Evolutionary conservation across 2,888 invertebrate species (phyloP).

Genomic region (Thymelicus sylvestris): DNA sequence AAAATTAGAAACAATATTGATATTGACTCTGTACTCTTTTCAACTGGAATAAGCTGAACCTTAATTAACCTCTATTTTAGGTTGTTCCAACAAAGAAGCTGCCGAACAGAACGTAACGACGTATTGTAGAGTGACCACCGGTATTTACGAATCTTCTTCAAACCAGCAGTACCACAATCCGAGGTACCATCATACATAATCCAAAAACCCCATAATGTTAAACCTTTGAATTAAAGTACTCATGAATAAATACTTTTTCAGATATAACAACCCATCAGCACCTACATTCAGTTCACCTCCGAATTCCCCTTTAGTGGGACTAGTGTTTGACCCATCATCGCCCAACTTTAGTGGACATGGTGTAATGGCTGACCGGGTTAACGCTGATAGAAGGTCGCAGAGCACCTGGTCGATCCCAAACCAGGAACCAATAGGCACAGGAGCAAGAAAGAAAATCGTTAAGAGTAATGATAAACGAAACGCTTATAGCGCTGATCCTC

Average conservation of each 20-base stretch:
- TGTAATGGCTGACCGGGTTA: slow-evolving; percentile 66
- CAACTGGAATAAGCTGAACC: too few species aligned
- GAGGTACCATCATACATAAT: slow-evolving; percentile 52
- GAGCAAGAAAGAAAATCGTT: slow-evolving; percentile 78
- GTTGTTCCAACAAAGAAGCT: slow-evolving; percentile 69
- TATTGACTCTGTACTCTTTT: too few species aligned
- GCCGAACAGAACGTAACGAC: slow-evolving; percentile 70
- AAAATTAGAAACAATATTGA: too few species aligned
- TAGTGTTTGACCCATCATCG: slow-evolving; percentile 75
- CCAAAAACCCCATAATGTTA: neutral
- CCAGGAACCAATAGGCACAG: slow-evolving; percentile 80
- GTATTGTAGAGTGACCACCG: slow-evolving; percentile 71
- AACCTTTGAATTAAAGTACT: neutral
- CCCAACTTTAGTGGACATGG: slow-evolving; percentile 67
- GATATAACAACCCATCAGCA: slow-evolving; percentile 71
- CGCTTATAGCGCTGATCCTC: slow-evolving; percentile 63
- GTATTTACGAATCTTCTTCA: slow-evolving; percentile 70
- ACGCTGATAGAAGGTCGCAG: slow-evolving; percentile 68
- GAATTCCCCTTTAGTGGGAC: slow-evolving; percentile 75
- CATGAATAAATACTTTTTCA: slow-evolving; percentile 59
- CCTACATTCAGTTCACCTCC: slow-evolving; percentile 80
- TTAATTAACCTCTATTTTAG: slow-evolving; percentile 46
- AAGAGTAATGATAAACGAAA: slow-evolving; percentile 76
- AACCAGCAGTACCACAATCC: slow-evolving; percentile 69
- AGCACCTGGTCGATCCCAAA: slow-evolving; percentile 70